Evolutionary conservation across 2,888 invertebrate genomes (phyloP).

Genomic region (Hyppa rectilinea): DNA sequence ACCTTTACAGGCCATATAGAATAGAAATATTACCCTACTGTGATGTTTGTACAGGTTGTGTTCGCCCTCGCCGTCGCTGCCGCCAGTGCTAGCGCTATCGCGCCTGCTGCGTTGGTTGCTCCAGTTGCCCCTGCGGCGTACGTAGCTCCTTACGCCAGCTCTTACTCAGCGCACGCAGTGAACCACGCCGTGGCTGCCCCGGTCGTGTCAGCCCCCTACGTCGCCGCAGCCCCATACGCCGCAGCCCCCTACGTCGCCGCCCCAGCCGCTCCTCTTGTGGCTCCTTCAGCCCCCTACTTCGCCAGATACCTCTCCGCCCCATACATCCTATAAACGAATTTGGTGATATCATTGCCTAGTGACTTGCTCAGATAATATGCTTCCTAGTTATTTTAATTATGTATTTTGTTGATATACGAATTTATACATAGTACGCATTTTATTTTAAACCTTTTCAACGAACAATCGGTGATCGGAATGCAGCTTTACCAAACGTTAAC

Average conservation of each 20-base stretch:
- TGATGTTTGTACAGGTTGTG: slow-evolving; percentile 77
- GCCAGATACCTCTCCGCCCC: slow-evolving; percentile 81
- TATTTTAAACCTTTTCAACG: slow-evolving; percentile 14
- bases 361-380: slow-evolving; percentile 84
- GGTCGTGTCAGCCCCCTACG: slow-evolving; percentile 82
- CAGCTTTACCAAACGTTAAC: slow-evolving; percentile 16
- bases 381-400: slow-evolving; percentile 68
- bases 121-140: slow-evolving; percentile 92
- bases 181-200: slow-evolving; percentile 94
- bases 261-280: slow-evolving; percentile 67
- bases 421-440: slow-evolving; percentile 36
- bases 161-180: slow-evolving; percentile 94
- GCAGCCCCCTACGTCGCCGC: slow-evolving; percentile 69
- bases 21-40: slow-evolving; percentile 9
- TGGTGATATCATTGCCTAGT: slow-evolving; percentile 86
- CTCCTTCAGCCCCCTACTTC: slow-evolving; percentile 68
- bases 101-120: slow-evolving; percentile 89
- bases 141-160: slow-evolving; percentile 94
- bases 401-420: slow-evolving; percentile 63
- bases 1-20: background rate
- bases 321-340: slow-evolving; percentile 84
- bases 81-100: slow-evolving; percentile 81
- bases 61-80: slow-evolving; percentile 81
- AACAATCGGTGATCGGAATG: slow-evolving; percentile 10
- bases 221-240: slow-evolving; percentile 70